Base-by-base conservation (phyloP, 2,113 vertebrate genomes). In the Platycercus adscitus region DNA sequence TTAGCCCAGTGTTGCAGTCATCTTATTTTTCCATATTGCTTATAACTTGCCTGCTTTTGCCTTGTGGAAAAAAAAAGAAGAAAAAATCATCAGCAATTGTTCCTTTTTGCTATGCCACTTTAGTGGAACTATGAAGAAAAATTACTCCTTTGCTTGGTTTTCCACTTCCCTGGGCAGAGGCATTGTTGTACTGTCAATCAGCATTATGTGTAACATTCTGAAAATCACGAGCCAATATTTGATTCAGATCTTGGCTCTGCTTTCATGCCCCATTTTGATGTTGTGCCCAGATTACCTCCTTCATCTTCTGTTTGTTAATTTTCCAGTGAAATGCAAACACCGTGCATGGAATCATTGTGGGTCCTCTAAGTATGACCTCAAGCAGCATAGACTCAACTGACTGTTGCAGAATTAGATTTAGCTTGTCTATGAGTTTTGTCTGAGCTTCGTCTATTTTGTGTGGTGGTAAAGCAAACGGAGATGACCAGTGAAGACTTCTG, bases 181-280 rank as follows among this genome's bases (percentile, higher is more conserved):
- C 95, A 91, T 95, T 96, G 93, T 96, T 92, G 63, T 92, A 26
- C 77, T 0, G 83, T 96, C 96, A 96, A 43, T 96, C 95, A 96
- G 82, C 63, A 58, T 96, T 96, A 95, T 82, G 81, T 79, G 70
- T 63, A 94, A 90, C 91, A 81, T 88, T 90, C 81, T 84, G 83
- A 93, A 96, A 91, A 94, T 76, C 73, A 79, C 0, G 0, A 92
- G 91, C 92, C 86, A 94, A n/a, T 92, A 58, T 88, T 89, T 94
- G 82, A 81, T 94, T 96, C 86, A 87, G 71, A 49, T 94, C 80
- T 96, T 95, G 93, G 91, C 92, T 96, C 61, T 89, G 49, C 37
- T 94, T 46, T 93, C 77, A 10, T 61, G 55, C 70, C 64, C 39
- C 31, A 25, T 95, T 93, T 91, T 96, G 95, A 82, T 89, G 46